Base-by-base conservation (phyloP, 1,140 invertebrate species). In the Drosophila rhopaloa region DNA sequence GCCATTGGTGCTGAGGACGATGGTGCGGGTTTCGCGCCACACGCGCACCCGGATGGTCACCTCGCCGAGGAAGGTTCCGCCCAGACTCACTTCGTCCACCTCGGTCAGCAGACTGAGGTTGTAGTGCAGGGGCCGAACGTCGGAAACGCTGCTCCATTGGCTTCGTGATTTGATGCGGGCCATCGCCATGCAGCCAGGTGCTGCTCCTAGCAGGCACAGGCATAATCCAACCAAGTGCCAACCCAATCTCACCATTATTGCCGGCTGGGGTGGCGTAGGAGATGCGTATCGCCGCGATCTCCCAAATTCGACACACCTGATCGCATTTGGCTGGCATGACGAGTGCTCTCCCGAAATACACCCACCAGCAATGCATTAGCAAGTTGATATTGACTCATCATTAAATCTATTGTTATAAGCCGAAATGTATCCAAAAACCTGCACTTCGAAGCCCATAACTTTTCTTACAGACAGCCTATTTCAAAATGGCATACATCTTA, bases 41-140 rank as follows among this genome's bases (percentile, higher is more conserved):
- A 60, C 44, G 9, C 19, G 44, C 44, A 50, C 0, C 13, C 4
- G 32, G n/a, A 60, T 60, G 32, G 35, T 40, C 4, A 60, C 32
- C 13, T 27, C 32, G 19, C 58, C 58, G 8, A 6, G 5, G 13
- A 60, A 11, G 19, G 5, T 50, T 0, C 58, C 58, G 10, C 13
- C 5, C 16, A 47, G 19, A 6, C 13, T 27, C 5, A 14, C 5
- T 8, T 4, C 13, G 13, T 60, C 35, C 46, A 60, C 58, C 13
- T 38, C 10, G 11, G 58, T 60, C 9, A 27, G 19, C 19, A 60
- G 46, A n/a, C 44, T 50, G 19, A 60, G 44, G 9, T 60, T 50
- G 44, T 60, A 60, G 44, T 16, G 46, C 44, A 50, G 19, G 1
- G 58, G 58, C 5, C 9, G 58, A 0, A 60, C 10, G 9, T 16